Evolutionary conservation across 2,113 vertebrate genomes (phyloP), one percentile per base, ranked within the genome.

Genomic region (Pholis gunnellus): DNA sequence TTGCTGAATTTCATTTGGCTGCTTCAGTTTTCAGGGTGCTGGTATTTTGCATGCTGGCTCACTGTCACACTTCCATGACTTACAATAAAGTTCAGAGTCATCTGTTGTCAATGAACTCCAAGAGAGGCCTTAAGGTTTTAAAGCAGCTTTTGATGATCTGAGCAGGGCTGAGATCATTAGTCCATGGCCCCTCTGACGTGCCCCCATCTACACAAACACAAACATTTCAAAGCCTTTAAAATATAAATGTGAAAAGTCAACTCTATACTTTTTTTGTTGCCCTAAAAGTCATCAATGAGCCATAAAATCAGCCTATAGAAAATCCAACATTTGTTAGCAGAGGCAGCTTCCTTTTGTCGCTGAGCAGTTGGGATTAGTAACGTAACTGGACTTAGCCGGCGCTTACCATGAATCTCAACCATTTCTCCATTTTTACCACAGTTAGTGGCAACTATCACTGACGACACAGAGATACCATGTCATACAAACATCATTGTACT

Each of bases 11-110:
- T n/a, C 34, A 31, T 72, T 65, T 10, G 22, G 34, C n/a, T 31
- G 67, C 31, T 71, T 71, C 44, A 63, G 31, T 48, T 63, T 63
- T 78, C 6, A 50, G 56, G 54, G 3, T 71, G 11, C 18, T 44
- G 18, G 38, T 44, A 38, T 40, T 66, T 48, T 66, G 4, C 29
- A 48, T 25, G 6, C 29, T 46, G 50, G 22, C 34, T 57, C 69
- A 36, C 36, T 59, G 48, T 40, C n/a, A 20, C 42, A 34, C 42
- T 64, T 31, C 50, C 29, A 70, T 7, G 17, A 18, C 13, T 22
- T 34, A 40, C 31, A 9, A 17, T 9, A 9, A 46, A 10, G 25
- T 46, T 52, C 7, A 44, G 22, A 66, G 40, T 27, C 38, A 25
- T 27, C 6, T 44, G 64, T 66, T 42, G 34, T 31, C 5, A 71